Evolutionary conservation across 2,113 vertebrate species (phyloP).

Genomic region (Chaetops frenatus): DNA sequence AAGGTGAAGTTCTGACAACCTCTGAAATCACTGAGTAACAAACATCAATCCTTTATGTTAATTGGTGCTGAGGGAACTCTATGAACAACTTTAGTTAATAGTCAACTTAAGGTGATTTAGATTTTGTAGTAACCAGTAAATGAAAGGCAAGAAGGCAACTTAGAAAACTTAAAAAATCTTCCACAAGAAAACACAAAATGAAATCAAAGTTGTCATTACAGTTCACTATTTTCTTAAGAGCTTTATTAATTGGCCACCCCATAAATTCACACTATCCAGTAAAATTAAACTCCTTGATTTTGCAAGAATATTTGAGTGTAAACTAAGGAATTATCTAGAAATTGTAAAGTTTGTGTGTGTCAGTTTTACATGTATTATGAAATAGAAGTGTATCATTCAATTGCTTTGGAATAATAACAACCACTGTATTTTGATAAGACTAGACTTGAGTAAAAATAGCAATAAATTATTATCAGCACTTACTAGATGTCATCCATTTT

Average conservation of each 20-base stretch:
- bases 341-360: neutral
- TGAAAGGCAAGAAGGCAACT: neutral
- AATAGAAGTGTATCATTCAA: neutral
- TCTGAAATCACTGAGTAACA: neutral
- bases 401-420: neutral
- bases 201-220: rapidly evolving
- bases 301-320: neutral
- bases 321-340: neutral
- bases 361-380: neutral
- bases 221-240: neutral
- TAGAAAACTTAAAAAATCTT: neutral
- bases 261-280: neutral
- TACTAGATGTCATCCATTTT: neutral
- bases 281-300: neutral
- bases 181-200: rapidly evolving
- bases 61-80: neutral
- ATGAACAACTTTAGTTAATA: neutral
- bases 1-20: neutral
- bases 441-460: neutral
- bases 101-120: neutral
- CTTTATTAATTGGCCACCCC: rapidly evolving
- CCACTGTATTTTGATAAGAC: rapidly evolving
- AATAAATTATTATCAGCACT: neutral
- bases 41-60: neutral
- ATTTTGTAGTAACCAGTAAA: neutral